phyloP scores from a whole-genome alignment of 2,888 invertebrate species.

The Quadriops clusia region DNA sequence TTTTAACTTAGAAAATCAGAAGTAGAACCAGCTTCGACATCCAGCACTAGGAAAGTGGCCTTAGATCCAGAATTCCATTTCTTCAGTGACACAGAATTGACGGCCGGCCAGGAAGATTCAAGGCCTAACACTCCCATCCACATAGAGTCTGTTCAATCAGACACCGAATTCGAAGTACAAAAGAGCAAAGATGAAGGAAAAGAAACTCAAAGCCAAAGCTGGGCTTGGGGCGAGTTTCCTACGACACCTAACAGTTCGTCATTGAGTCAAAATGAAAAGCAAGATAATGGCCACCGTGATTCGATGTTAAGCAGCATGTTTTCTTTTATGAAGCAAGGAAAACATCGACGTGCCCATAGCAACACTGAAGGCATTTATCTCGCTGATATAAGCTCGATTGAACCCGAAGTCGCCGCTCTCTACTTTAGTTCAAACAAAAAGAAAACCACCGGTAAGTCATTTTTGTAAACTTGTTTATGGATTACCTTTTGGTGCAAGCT shows the following conservation, averaged over 20 bases:
- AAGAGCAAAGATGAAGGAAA: conserved; percentile 31
- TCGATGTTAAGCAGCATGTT: conserved; percentile 88
- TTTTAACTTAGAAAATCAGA: conserved; percentile 15
- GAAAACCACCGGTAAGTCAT: conserved; percentile 21
- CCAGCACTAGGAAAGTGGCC: conserved; percentile 24
- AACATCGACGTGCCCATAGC: conserved; percentile 42
- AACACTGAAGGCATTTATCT: conserved; percentile 70
- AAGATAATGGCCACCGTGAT: conserved; percentile 32
- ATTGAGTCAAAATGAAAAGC: conserved; percentile 9
- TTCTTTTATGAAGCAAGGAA: conserved; percentile 77
- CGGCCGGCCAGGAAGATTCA: conserved; percentile 47
- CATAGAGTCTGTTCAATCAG: conserved; percentile 57
- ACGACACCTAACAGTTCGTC: conserved; percentile 26
- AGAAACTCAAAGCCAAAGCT: conserved; percentile 47
- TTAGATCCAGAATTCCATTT: conserved; percentile 68
- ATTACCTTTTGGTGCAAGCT: too few relatives aligned
- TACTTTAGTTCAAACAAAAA: conserved; percentile 53
- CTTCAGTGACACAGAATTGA: conserved; percentile 87
- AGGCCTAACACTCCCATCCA: conserved; percentile 66
- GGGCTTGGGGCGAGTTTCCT: conserved; percentile 87
- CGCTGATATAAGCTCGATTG: conserved; percentile 81
- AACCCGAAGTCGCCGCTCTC: conserved; percentile 83
- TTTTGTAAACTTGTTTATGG: too few relatives aligned
- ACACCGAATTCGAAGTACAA: conserved; percentile 81
- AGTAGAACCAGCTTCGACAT: conserved; percentile 10